Evolutionary conservation across 2,797 vertebrate species (phyloP), one percentile per base, ranked within the genome.

Genomic region (Aeoliscus strigatus): DNA sequence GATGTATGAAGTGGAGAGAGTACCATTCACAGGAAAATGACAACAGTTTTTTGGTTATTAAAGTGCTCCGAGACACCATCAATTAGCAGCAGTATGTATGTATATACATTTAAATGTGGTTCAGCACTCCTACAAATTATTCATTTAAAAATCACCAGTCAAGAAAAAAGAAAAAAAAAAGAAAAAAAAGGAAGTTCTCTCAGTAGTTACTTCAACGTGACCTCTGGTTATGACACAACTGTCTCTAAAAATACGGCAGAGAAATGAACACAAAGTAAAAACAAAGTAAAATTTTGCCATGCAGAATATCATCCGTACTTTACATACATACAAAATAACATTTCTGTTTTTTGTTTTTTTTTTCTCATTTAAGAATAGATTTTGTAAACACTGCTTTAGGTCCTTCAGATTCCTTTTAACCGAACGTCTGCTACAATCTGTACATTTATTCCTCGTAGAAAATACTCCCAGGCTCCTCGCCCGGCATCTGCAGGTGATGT

Each of bases 301-400:
- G 86, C 81, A 68, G 52, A 75, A 65, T 43, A 61, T 72, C 71
- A 77, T 74, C 60, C 73, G 60, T 81, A 79, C 67, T 78, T 81
- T 82, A 87, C 79, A 85, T 86, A 83, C 75, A 74, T 86, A 86
- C 80, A 89, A 85, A 89, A 83, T 80, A 66, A 86, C 79, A 82
- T 70, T 47, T 75, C 27, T 66, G 49, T 60, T 56, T 46, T 75
- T 62, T 46, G 18, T 14, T 32, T 31, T 31, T 14, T 8, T 39
- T 61, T 58, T 55, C 59, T 70, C 60, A 51, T 63, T 67, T 62
- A 80, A 79, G 67, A 82, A 83, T 78, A 74, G 41, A 70, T 67
- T 81, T 66, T 86, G 82, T 87, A 87, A 87, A 88, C 87, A 86
- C 82, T 81, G 78, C 59, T 77, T 75, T 60, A 60, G 60, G 66